These are phyloP conservation scores for Synergus umbraculus DNA, from an alignment of 2,888 invertebrate genomes.

Conservation along the genomic window DNA sequence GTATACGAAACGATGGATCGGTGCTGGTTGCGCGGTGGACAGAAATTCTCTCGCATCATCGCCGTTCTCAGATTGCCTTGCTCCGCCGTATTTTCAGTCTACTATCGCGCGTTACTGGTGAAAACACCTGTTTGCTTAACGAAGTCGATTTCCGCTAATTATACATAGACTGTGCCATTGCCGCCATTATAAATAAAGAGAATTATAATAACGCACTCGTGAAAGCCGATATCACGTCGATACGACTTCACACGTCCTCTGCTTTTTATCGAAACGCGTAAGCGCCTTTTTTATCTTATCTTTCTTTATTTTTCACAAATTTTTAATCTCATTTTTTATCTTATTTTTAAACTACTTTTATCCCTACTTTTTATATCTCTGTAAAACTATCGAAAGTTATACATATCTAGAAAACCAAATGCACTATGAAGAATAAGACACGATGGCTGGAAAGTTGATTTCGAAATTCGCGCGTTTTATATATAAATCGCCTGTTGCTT, in stretches of 20 bases:
- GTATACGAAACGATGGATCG: constrained; percentile 38
- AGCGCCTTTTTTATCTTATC: background rate
- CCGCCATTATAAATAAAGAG: background rate
- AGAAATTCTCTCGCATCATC: constrained; percentile 44
- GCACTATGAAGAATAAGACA: background rate
- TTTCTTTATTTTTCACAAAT: background rate
- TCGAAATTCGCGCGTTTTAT: constrained; percentile 15
- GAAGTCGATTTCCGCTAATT: constrained; percentile 26
- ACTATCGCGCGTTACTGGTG: constrained; percentile 45
- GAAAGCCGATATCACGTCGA: constrained; percentile 18
- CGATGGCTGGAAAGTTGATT: background rate
- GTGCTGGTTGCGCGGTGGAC: constrained; percentile 45
- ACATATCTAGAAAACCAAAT: background rate
- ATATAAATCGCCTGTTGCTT: constrained; percentile 19
- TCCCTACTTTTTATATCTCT: background rate
- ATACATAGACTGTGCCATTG: constrained; percentile 18
- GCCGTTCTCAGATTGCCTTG: constrained; percentile 40
- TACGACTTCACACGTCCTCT: background rate
- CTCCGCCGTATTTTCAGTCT: constrained; percentile 40
- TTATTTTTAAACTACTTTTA: background rate
- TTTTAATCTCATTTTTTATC: background rate
- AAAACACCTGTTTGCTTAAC: constrained; percentile 41
- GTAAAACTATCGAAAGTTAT: background rate
- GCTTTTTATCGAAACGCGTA: constrained; percentile 26
- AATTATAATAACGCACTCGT: constrained; percentile 4